Evolutionary conservation across 2,113 vertebrate species (phyloP).

Genomic region (Sminthopsis crassicaudata): DNA sequence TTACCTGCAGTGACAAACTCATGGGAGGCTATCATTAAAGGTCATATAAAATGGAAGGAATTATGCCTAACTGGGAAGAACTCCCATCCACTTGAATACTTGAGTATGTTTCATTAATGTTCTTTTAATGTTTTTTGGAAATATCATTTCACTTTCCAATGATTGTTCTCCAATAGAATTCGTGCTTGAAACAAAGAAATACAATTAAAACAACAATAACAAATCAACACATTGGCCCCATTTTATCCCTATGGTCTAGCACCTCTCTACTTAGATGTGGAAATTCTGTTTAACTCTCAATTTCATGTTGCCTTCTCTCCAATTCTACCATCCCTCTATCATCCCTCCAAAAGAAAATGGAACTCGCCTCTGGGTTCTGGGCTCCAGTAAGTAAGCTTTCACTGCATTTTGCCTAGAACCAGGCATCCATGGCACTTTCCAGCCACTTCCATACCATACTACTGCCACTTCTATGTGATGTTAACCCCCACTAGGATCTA

Average conservation of each 20-base stretch:
- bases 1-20: not conserved
- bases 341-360: not conserved
- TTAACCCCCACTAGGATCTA: not conserved
- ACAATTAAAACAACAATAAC: not conserved
- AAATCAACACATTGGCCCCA: not conserved
- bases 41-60: not conserved
- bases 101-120: not conserved
- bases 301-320: not conserved
- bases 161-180: not conserved
- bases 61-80: not conserved
- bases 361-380: not conserved
- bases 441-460: not conserved
- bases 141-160: not conserved
- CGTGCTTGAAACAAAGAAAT: not conserved
- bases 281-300: not conserved
- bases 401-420: not conserved
- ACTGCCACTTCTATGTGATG: not conserved
- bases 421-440: not conserved
- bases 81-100: not conserved
- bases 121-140: not conserved
- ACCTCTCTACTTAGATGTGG: not conserved
- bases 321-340: not conserved
- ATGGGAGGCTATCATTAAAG: not conserved
- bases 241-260: not conserved
- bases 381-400: not conserved